Evolutionary conservation across 2,113 vertebrate species (phyloP).

Genomic region (Pelusios castaneus): DNA sequence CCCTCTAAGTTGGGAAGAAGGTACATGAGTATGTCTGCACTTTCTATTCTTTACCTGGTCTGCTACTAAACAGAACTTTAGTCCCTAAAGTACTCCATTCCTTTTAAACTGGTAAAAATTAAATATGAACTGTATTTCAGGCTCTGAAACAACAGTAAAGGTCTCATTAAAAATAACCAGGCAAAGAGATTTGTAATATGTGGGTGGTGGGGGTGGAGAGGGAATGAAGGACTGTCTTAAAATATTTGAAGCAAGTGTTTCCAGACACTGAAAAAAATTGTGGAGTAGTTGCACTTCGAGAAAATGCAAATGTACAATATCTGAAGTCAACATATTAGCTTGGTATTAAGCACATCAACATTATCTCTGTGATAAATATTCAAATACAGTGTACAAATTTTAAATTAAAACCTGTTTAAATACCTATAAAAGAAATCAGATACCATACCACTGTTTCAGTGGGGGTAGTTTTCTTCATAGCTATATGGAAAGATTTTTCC

Average conservation of each 20-base stretch:
- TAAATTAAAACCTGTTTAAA: background rate
- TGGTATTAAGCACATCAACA: background rate
- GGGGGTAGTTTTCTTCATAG: background rate
- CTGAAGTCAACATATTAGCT: background rate
- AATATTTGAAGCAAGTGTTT: background rate
- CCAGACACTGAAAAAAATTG: background rate
- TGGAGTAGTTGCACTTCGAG: background rate
- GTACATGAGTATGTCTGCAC: background rate
- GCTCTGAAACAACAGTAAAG: background rate
- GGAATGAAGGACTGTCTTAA: background rate
- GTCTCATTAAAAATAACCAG: background rate
- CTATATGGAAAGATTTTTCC: background rate
- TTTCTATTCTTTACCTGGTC: background rate
- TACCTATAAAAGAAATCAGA: background rate
- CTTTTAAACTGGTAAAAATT: background rate
- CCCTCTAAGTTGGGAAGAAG: background rate
- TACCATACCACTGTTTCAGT: background rate
- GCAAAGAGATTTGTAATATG: background rate
- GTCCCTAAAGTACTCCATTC: background rate
- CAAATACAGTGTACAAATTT: background rate
- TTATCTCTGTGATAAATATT: background rate
- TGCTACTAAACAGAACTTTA: background rate
- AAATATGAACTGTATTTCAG: background rate
- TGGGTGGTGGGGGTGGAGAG: background rate
- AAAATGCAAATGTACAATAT: background rate